Base-by-base conservation (phyloP, 2,113 vertebrate species). In the Chaetura pelagica region DNA sequence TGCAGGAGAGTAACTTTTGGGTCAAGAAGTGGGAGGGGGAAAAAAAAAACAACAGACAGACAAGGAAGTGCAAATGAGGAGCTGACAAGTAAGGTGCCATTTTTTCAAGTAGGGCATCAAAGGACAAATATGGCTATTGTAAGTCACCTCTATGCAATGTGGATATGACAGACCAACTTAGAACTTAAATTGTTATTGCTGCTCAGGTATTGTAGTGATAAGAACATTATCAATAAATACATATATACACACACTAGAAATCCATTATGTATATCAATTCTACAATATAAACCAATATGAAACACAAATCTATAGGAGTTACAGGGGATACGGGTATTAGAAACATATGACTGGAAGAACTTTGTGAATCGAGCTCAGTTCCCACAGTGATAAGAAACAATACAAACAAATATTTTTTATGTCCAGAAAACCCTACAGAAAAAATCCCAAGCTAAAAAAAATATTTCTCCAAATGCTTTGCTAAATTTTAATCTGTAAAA, bases 231-330 rank as follows among this genome's bases (percentile, higher is more conserved):
- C 82, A 51, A 49, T 32, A 90, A 44, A 71, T 13, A 48, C 22
- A n/a, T n/a, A 84, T 22, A 38, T 2, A 29, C 14, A 29, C 14
- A 57, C 5, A 5, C 27, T 19, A 59, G 42, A 74, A 87, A 75
- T 75, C 15, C 22, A 44, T 48, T 92, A 96, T 52, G 91, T 91
- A 55, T 82, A 97, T 94, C 64, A 96, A 23, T 55, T 84, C 38
- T 14, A 75, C 72, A 96, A 81, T 49, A 49, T 49, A 49, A 49
- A 49, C 23, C 22, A 49, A 49, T 75, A 84, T 86, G 93, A 95
- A 97, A 95, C 72, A 85, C 26, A 96, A 95, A 96, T 91, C 35
- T 76, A 94, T 74, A 94, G 84, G 86, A 96, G 58, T 90, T 97
- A 94, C 8, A 90, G 57, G 78, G 91, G 20, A 82, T 76, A 58